Conservation (phyloP, 2,888 invertebrate genomes). For the Drosophila paracracens region DNA sequence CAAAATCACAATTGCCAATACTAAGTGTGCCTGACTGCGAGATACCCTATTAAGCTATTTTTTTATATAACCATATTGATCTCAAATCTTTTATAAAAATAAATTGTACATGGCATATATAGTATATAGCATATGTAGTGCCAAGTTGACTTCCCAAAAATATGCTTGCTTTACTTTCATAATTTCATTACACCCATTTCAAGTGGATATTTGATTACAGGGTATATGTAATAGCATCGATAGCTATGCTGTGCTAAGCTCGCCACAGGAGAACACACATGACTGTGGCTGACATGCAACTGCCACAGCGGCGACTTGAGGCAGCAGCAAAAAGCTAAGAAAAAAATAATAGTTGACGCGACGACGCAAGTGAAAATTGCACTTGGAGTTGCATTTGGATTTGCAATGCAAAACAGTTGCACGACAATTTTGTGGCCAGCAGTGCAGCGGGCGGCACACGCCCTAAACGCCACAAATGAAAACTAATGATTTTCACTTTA, state of each 20-base stretch:
- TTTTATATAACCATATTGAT: neutral
- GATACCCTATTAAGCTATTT: neutral
- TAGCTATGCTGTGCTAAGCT: slow-evolving; percentile 8
- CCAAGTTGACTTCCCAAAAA: neutral
- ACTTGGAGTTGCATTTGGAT: slow-evolving; percentile 61
- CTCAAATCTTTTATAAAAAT: neutral
- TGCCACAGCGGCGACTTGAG: slow-evolving; percentile 55
- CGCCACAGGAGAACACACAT: slow-evolving; percentile 54
- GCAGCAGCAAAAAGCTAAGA: slow-evolving; percentile 14
- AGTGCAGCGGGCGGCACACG: slow-evolving; percentile 57
- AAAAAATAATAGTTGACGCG: slow-evolving; percentile 33
- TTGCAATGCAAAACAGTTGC: slow-evolving; percentile 79
- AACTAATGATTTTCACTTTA: slow-evolving; percentile 79
- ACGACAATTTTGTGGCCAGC: slow-evolving; percentile 52
- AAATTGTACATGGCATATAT: neutral
- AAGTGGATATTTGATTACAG: neutral
- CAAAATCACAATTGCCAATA: slow-evolving; percentile 11
- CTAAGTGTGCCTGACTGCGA: neutral
- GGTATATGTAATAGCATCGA: slow-evolving; percentile 18
- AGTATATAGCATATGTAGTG: neutral
- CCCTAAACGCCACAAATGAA: slow-evolving; percentile 78
- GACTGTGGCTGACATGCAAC: slow-evolving; percentile 66
- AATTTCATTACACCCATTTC: neutral
- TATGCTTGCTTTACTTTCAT: neutral
- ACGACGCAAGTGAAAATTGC: slow-evolving; percentile 75